Conservation (phyloP, 1,140 invertebrate genomes). For the Bombus superbus region DNA sequence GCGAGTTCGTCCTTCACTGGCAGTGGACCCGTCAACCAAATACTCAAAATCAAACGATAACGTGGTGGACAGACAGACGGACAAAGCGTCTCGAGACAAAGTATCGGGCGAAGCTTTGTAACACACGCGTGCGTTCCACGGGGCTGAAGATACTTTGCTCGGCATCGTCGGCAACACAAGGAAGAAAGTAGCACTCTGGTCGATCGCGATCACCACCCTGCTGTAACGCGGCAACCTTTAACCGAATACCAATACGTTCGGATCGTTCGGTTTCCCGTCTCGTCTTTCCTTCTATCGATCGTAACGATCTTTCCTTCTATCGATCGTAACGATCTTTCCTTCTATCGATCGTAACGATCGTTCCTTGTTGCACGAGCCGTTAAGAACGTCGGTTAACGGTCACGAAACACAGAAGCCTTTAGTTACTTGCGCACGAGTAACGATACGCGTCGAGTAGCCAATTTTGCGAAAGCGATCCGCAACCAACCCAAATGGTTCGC, state of each 20-base stretch:
- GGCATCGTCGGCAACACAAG: not conserved
- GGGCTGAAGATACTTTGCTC: not conserved
- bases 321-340: not conserved
- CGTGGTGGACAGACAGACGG: constrained; percentile 4
- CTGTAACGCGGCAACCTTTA: constrained; percentile 19
- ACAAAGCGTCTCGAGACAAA: not conserved
- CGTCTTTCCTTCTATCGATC: not conserved
- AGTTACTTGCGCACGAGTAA: not conserved
- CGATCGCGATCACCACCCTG: not conserved
- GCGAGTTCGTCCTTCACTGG: constrained; percentile 64
- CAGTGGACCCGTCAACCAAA: constrained; percentile 62
- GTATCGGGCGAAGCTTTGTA: constrained; percentile 5
- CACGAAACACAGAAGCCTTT: not conserved
- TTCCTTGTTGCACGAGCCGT: not conserved
- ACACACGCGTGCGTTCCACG: constrained; percentile 15
- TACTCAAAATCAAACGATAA: constrained; percentile 58
- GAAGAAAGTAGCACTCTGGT: not conserved
- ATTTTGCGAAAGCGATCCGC: constrained; percentile 21
- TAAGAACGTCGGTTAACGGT: constrained; percentile 23
- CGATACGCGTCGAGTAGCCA: not conserved
- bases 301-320: not conserved
- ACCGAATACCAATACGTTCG: constrained; percentile 25
- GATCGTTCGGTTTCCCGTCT: not conserved
- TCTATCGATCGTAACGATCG: not conserved
- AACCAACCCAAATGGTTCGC: not conserved